These are phyloP conservation scores for Salvator merianae DNA, from an alignment of 2,113 vertebrate genomes.

Conservation along the genomic window DNA sequence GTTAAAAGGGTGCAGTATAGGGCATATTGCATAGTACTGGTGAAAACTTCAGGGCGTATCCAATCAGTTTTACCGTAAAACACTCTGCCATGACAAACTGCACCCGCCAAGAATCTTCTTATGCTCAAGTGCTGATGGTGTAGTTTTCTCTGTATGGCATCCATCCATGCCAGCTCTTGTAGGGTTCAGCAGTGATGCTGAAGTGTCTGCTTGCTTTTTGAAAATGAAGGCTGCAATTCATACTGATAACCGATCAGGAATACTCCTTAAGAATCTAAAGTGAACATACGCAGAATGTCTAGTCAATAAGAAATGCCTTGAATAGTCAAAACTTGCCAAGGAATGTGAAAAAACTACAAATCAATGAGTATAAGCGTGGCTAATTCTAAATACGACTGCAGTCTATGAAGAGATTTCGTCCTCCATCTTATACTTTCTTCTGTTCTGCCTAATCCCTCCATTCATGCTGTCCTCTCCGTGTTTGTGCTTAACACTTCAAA, in stretches of 20 bases:
- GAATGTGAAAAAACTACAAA: not conserved
- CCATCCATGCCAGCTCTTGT: not conserved
- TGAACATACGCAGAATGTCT: not conserved
- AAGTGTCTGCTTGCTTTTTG: not conserved
- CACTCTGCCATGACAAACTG: not conserved
- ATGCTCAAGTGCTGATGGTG: not conserved
- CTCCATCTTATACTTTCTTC: not conserved
- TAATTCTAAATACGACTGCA: not conserved
- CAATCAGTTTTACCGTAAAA: not conserved
- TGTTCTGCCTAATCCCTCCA: not conserved
- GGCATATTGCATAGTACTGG: not conserved
- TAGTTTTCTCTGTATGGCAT: not conserved
- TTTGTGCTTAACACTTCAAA: not conserved
- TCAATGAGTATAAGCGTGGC: not conserved
- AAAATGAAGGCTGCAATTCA: not conserved
- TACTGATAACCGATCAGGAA: not conserved
- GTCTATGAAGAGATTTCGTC: not conserved
- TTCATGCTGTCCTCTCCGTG: not conserved
- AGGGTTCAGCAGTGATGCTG: not conserved
- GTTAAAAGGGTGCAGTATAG: not conserved
- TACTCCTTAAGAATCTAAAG: not conserved
- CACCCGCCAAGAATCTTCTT: not conserved
- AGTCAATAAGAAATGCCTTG: too few relatives aligned
- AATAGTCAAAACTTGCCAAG: not conserved
- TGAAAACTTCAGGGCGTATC: not conserved